These are phyloP conservation scores for human DNA, from an alignment of 2,113 vertebrate genomes.

Conservation along the genomic window GRCh38 chr1:196418501-196419000, in stretches of 20 bases:
- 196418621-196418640: accelerated
- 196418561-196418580: accelerated
- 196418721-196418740: neutral
- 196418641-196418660: neutral
- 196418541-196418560: no score
- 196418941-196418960: no score
- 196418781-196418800: neutral
- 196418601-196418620: neutral
- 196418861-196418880: neutral
- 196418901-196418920: neutral
- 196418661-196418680: neutral
- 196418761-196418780: neutral
- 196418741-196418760: neutral
- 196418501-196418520: neutral
- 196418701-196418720: no score
- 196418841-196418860: neutral
- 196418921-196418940: neutral
- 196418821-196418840: neutral
- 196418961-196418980: no score
- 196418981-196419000: neutral
- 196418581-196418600: neutral
- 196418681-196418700: neutral
- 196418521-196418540: neutral
- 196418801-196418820: neutral
- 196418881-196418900: neutral